These are phyloP conservation scores for Leptosomus discolor DNA, from an alignment of 2,113 vertebrate genomes.

Conservation along the genomic window DNA sequence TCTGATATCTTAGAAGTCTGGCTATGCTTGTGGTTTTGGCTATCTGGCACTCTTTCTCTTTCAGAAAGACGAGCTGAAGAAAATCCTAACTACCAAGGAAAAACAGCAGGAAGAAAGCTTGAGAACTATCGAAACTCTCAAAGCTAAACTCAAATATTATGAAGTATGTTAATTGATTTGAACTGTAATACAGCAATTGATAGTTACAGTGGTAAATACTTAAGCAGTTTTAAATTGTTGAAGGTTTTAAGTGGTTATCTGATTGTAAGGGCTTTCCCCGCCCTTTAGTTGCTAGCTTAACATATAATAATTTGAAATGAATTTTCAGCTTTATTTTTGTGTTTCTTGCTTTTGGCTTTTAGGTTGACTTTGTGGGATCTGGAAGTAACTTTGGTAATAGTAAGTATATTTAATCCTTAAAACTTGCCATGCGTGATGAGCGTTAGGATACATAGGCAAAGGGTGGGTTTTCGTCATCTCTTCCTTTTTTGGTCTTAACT, in stretches of 20 bases:
- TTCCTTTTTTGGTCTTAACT: neutral
- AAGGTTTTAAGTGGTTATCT: neutral
- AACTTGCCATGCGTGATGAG: neutral
- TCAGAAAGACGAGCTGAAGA: constrained; percentile 89
- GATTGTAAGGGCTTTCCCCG: neutral
- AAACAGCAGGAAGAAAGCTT: constrained; percentile 89
- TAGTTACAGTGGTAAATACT: neutral
- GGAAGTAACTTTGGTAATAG: constrained; percentile 64
- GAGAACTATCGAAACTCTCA: constrained; percentile 85
- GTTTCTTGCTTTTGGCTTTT: constrained; percentile 22
- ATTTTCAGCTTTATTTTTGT: neutral
- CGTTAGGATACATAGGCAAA: no score
- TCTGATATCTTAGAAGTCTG: neutral
- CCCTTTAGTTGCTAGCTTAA: neutral
- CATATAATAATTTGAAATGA: neutral
- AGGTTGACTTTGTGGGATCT: constrained; percentile 66
- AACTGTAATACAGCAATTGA: neutral
- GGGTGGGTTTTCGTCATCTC: neutral
- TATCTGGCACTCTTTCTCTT: neutral
- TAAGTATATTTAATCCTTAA: constrained; percentile 35
- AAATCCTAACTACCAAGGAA: constrained; percentile 77
- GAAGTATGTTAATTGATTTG: constrained; percentile 75
- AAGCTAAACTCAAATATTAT: constrained; percentile 84
- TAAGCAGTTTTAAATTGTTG: neutral
- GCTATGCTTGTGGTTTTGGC: neutral